Percentiles rank a stretch among this genome's conserved stretches.
These are phyloP conservation scores for Camptogramma bilineatum DNA, from an alignment of 2,888 invertebrate species.

Conservation along the genomic window DNA sequence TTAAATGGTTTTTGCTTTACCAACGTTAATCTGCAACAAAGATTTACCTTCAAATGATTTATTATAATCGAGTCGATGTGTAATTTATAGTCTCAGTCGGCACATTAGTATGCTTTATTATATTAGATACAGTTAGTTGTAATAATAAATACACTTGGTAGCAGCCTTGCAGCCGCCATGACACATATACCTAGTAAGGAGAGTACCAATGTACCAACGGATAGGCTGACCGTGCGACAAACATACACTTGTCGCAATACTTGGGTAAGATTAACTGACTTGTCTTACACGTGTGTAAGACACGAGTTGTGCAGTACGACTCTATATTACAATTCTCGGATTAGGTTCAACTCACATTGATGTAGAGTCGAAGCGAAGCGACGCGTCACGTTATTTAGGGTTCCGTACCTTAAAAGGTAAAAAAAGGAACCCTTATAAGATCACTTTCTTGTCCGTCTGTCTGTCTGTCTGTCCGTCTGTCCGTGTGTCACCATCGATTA, in stretches of 20 bases:
- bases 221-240: constrained; percentile 47
- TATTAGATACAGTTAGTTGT: constrained; percentile 17
- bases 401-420: no score
- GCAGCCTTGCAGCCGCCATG: constrained; percentile 64
- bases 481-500: no score
- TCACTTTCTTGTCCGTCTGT: no score
- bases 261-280: background rate
- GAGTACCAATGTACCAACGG: constrained; percentile 8
- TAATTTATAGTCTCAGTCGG: constrained; percentile 16
- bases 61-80: constrained; percentile 1
- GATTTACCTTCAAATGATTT: constrained; percentile 1
- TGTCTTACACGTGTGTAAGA: background rate
- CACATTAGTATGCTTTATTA: constrained; percentile 3
- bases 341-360: no score
- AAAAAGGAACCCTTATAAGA: no score
- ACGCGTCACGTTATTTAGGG: no score
- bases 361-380: no score
- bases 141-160: constrained; percentile 37
- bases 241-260: constrained; percentile 24
- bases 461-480: no score
- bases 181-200: constrained; percentile 69
- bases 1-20: background rate
- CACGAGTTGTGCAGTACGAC: background rate
- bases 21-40: background rate
- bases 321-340: no score